Base-by-base conservation (phyloP, 2,113 vertebrate genomes). In the Coptodon bakossiorum region DNA sequence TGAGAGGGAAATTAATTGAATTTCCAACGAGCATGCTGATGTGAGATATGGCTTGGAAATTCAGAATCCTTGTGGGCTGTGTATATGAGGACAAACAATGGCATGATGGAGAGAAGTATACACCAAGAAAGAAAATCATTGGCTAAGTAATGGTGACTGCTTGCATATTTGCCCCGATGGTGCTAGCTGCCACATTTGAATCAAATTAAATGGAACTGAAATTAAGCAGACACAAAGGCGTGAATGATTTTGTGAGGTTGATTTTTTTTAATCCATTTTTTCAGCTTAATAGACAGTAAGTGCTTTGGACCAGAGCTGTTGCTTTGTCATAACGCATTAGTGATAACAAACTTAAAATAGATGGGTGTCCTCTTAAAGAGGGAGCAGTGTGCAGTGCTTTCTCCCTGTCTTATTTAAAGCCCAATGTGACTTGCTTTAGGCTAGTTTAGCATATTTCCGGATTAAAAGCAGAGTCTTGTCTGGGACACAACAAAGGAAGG, bases 1-100 rank as follows among this genome's bases (percentile, higher is more conserved):
- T 88, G 90, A 56, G 90, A 86, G 80, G 52, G 79, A 88, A 92
- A 92, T 92, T 94, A 94, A 95, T 94, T 91, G 83, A 93, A 93
- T 94, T 90, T 93, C 52, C 90, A 92, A 88, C 79, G 5, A 91
- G 91, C 87, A 88, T 80, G 82, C 86, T 90, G 93, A 93, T 93
- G 83, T 76, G 79, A 90, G 86, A 89, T 91, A 91, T 76, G 89
- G 87, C 87, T 78, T 85, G 68, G 53, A 94, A 91, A 93, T 84
- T 84, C 59, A 31, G 82, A 71, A 89, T 91, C 59, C 71, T 50
- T 79, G 57, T 85, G 88, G 10, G 11, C 22, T 61, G 59, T 57
- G 36, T 61, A 24, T 66, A 40, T 83, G 80, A 84, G 84, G 63
- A 87, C 82, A 84, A 88, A 92, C 85, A 90, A 82, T 78, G 38